Percentiles rank a stretch among this genome's conserved stretches.
Conservation (phyloP, 2,888 invertebrate species). For the Andrena bucephala region DNA sequence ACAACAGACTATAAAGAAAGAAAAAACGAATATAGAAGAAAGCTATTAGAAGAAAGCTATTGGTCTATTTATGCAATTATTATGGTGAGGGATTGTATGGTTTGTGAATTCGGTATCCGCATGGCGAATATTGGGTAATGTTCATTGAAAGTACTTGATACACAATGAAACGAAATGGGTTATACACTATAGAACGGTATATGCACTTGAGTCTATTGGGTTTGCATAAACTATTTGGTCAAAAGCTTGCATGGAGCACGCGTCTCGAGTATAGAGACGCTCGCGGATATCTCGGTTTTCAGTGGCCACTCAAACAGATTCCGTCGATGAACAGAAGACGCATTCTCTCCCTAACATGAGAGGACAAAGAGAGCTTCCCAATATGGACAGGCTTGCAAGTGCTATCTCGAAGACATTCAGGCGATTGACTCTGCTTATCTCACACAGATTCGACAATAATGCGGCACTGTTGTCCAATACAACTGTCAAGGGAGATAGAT, state of each 20-base stretch:
- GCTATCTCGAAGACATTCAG: constrained; percentile 2
- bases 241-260: no score
- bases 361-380: not conserved
- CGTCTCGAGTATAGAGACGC: not conserved
- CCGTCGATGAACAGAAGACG: constrained; percentile 4
- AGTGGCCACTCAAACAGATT: not conserved
- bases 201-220: not conserved
- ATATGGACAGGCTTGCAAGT: not conserved
- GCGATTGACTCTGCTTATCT: not conserved
- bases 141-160: no score
- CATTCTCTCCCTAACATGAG: not conserved
- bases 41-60: no score
- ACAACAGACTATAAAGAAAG: no score
- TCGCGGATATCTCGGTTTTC: constrained; percentile 4
- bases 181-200: not conserved
- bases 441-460: not conserved
- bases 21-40: no score
- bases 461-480: not conserved
- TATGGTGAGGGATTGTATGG: no score
- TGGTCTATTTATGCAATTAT: no score
- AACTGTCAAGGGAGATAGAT: not conserved
- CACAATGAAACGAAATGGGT: no score
- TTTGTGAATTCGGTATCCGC: no score
- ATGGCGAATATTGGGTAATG: no score
- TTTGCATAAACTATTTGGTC: not conserved